phyloP scores from a whole-genome alignment of 2,113 vertebrate species.

The Ctenodactylus gundi region DNA sequence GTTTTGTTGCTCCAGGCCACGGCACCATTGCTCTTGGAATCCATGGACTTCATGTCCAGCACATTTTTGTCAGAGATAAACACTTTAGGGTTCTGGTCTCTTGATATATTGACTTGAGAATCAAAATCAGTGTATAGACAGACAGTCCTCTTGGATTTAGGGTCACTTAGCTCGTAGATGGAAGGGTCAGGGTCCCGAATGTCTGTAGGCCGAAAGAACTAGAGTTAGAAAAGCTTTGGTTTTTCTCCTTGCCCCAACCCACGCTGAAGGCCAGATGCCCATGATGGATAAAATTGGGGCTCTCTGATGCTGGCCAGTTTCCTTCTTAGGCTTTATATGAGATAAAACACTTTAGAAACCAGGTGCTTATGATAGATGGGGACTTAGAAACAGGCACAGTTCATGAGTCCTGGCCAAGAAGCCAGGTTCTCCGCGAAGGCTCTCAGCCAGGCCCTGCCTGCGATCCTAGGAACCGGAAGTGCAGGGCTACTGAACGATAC shows the following conservation, averaged over 20 bases:
- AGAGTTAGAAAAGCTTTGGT: background rate
- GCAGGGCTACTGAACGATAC: background rate
- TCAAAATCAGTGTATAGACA: slow-evolving; percentile 69
- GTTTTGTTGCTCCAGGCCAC: background rate
- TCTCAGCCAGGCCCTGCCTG: background rate
- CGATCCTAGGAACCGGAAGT: background rate
- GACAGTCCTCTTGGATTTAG: background rate
- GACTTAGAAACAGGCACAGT: background rate
- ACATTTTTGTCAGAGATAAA: background rate
- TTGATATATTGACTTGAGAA: rapidly evolving
- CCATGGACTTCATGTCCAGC: slow-evolving; percentile 38
- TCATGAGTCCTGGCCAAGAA: background rate
- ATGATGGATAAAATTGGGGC: background rate
- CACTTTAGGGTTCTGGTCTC: rapidly evolving
- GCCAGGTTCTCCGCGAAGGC: background rate
- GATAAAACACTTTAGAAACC: slow-evolving; percentile 17
- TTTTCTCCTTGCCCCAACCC: background rate
- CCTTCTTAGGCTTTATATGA: background rate
- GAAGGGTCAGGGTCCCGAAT: slow-evolving; percentile 11
- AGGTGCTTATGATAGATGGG: background rate
- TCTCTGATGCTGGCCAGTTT: background rate
- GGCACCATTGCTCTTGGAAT: slow-evolving; percentile 51
- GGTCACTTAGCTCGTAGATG: slow-evolving; percentile 39
- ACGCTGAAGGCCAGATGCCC: background rate
- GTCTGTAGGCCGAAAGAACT: slow-evolving; percentile 47